Percentiles rank a stretch among this genome's conserved stretches.
These are phyloP conservation scores for Sceloporus undulatus DNA, from an alignment of 2,113 vertebrate species.

Conservation along the genomic window DNA sequence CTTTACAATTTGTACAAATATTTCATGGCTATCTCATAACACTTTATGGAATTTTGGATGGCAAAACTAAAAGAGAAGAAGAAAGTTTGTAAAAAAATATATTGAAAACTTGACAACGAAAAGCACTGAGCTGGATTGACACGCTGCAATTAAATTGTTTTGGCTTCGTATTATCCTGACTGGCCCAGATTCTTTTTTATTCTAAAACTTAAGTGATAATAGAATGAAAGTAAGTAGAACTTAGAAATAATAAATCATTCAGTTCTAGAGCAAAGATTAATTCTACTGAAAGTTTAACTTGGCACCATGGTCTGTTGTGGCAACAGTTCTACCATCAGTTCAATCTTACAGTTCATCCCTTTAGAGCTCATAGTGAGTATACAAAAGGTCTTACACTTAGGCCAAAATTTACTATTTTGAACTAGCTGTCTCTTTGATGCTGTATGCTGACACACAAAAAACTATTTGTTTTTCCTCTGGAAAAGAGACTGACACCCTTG, in stretches of 20 bases:
- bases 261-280: slow-evolving; percentile 15
- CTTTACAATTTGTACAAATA: slow-evolving; percentile 87
- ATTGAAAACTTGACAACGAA: slow-evolving; percentile 68
- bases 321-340: neutral
- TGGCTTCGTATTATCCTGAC: slow-evolving; percentile 61
- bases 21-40: slow-evolving; percentile 81
- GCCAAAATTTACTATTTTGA: neutral
- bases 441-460: slow-evolving; percentile 34
- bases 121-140: slow-evolving; percentile 60
- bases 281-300: slow-evolving; percentile 33
- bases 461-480: slow-evolving; percentile 30
- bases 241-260: slow-evolving; percentile 47
- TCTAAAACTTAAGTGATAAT: slow-evolving; percentile 38
- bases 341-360: slow-evolving; percentile 34
- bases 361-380: slow-evolving; percentile 1
- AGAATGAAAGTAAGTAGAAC: slow-evolving; percentile 26
- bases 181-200: slow-evolving; percentile 51
- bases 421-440: neutral
- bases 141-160: neutral
- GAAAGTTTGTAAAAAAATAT: slow-evolving; percentile 68
- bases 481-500: neutral
- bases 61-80: slow-evolving; percentile 68
- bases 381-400: neutral
- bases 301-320: slow-evolving; percentile 49
- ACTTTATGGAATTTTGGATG: slow-evolving; percentile 77